Evolutionary conservation across 2,797 vertebrate genomes (phyloP).

Genomic region (Molossus molossus): DNA sequence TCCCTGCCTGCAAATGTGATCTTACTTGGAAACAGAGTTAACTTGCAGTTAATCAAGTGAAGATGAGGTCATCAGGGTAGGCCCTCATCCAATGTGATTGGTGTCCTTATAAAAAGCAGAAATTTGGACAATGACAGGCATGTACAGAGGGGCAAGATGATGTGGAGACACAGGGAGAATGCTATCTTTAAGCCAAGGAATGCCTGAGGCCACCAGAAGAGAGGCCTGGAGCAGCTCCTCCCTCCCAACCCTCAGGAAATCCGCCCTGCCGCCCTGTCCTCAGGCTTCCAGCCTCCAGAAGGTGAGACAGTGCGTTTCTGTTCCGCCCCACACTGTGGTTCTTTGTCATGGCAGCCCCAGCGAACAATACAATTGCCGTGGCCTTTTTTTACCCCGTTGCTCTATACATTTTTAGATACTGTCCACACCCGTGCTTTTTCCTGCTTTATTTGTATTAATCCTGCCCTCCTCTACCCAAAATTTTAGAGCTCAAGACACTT

Average conservation of each 20-base stretch:
- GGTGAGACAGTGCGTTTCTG: rapidly evolving
- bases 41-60: not conserved
- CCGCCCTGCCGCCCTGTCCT: too few species aligned
- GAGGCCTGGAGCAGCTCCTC: not conserved
- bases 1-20: not conserved
- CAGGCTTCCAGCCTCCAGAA: not conserved
- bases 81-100: not conserved
- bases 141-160: not conserved
- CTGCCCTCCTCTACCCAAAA: too few species aligned
- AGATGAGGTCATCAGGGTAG: not conserved
- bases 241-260: not conserved
- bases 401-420: not conserved
- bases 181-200: not conserved
- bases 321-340: rapidly evolving
- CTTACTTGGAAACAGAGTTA: not conserved
- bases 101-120: not conserved
- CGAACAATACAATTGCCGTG: not conserved
- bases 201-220: not conserved
- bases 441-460: not conserved
- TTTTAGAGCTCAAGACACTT: not conserved
- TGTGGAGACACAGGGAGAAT: not conserved
- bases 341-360: not conserved
- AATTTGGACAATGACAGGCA: not conserved
- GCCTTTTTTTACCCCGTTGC: not conserved
- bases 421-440: too few species aligned